Conservation (phyloP, 2,113 vertebrate genomes). For the Acrocephalus arundinaceus region DNA sequence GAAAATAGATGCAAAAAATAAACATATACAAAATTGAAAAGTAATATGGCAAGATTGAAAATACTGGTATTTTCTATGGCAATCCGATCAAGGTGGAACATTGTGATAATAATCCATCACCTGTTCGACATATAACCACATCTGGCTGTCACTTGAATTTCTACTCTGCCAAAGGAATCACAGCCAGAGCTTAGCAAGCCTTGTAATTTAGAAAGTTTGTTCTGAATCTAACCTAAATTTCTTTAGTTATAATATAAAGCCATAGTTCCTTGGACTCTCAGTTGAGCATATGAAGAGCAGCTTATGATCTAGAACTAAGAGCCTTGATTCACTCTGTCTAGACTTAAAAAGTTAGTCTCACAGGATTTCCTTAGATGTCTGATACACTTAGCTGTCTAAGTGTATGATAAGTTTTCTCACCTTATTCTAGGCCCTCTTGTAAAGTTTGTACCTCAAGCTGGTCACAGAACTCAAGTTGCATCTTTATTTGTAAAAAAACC, state of each 20-base stretch:
- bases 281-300: neutral
- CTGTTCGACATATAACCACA: fast-evolving
- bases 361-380: neutral
- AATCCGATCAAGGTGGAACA: neutral
- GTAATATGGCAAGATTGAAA: neutral
- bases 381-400: neutral
- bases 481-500: neutral
- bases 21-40: neutral
- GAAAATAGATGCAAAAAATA: neutral
- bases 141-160: neutral
- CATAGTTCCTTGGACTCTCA: neutral
- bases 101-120: neutral
- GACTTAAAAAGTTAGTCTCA: neutral
- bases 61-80: neutral
- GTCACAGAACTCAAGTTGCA: neutral
- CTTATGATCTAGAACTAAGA: neutral
- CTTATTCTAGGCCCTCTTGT: neutral
- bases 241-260: neutral
- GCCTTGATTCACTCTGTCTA: neutral
- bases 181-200: neutral
- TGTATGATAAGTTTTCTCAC: neutral
- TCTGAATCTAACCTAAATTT: neutral
- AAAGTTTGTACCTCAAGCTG: neutral
- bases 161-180: neutral
- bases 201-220: neutral